Percentiles rank a stretch among this genome's conserved stretches.
Evolutionary conservation across 2,888 invertebrate genomes (phyloP).

Genomic region (Hartigia nigra): DNA sequence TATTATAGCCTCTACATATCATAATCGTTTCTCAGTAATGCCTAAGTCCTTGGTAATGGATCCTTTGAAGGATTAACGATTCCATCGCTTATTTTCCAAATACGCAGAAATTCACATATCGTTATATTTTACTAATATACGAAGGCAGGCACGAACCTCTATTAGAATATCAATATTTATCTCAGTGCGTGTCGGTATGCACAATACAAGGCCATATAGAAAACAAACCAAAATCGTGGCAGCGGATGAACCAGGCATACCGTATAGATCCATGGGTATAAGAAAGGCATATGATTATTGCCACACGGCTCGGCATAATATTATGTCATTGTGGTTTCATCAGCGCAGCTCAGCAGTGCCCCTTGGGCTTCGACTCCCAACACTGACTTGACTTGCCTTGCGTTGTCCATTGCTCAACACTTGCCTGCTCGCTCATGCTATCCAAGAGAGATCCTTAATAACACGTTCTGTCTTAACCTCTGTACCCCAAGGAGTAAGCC

Average conservation of each 20-base stretch:
- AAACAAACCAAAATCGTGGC: slow-evolving; percentile 1
- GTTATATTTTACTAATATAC: neutral
- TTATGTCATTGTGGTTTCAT: slow-evolving; percentile 55
- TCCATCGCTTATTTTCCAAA: neutral
- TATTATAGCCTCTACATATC: neutral
- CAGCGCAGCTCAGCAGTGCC: slow-evolving; percentile 27
- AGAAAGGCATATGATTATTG: slow-evolving; percentile 45
- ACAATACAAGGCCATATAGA: neutral
- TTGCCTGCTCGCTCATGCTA: slow-evolving; percentile 22
- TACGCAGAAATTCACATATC: neutral
- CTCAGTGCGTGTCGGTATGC: neutral
- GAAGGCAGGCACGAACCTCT: neutral
- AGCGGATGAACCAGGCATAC: neutral
- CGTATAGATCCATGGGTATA: neutral
- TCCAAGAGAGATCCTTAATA: slow-evolving; percentile 46
- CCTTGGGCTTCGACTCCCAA: slow-evolving; percentile 23
- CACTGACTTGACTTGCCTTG: neutral
- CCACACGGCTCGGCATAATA: slow-evolving; percentile 43
- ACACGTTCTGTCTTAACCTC: slow-evolving; percentile 52
- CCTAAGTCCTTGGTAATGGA: neutral
- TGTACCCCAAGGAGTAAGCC: slow-evolving; percentile 39
- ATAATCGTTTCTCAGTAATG: neutral
- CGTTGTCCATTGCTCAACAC: slow-evolving; percentile 35
- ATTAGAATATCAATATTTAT: neutral
- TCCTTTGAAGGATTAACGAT: neutral